Conservation (phyloP, 2,113 vertebrate genomes). For the Tamias sibiricus region DNA sequence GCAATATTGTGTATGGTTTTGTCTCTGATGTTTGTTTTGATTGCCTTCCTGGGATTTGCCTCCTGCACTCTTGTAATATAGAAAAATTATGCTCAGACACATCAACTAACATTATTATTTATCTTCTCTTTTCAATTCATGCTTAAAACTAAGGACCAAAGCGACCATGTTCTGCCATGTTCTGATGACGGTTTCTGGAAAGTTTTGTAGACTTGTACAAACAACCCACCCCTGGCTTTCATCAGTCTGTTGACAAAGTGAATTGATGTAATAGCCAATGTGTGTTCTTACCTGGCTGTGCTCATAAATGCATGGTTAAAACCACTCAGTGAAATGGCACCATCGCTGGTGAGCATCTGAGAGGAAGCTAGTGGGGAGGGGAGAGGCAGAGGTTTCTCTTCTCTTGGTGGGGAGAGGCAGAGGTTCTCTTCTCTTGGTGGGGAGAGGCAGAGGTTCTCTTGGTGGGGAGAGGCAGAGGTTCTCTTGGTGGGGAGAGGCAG, state of each 20-base stretch:
- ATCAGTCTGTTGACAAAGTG: background rate
- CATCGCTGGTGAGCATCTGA: background rate
- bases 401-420: too few relatives aligned
- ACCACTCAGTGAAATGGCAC: background rate
- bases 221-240: background rate
- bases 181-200: background rate
- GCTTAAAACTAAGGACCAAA: background rate
- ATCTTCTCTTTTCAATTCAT: background rate
- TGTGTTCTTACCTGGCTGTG: background rate
- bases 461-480: too few relatives aligned
- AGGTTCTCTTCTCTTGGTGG: too few relatives aligned
- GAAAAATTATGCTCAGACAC: background rate
- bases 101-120: background rate
- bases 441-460: too few relatives aligned
- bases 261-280: background rate
- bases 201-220: background rate
- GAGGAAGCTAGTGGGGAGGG: background rate
- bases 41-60: background rate
- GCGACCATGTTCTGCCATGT: background rate
- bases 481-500: too few relatives aligned
- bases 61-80: background rate
- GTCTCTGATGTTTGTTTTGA: background rate
- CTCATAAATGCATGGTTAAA: background rate
- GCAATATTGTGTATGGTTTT: rapidly evolving
- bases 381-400: too few relatives aligned